phyloP scores from a whole-genome alignment of 2,797 vertebrate species.

The Rhynchonycteris naso region DNA sequence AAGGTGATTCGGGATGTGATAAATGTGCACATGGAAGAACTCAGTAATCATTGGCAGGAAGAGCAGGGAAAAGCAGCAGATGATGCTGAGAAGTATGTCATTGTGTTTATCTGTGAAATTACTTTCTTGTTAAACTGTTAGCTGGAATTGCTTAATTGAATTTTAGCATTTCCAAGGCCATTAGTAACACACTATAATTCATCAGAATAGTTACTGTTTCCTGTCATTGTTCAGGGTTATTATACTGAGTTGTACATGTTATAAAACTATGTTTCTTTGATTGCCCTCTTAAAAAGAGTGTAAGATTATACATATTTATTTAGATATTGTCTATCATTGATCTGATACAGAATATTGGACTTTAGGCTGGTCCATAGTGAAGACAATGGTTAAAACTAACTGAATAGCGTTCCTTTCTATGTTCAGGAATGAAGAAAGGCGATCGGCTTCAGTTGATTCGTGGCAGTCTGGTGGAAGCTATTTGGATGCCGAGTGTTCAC shows the following conservation, averaged over 20 bases:
- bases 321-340: neutral
- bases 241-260: neutral
- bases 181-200: neutral
- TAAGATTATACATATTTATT: neutral
- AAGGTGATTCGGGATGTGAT: slow-evolving; percentile 98
- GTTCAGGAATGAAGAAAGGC: slow-evolving; percentile 82
- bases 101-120: neutral
- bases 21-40: slow-evolving; percentile 94
- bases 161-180: neutral
- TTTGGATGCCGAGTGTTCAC: slow-evolving; percentile 81
- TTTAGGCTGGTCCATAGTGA: neutral
- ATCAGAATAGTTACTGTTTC: neutral
- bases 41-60: slow-evolving; percentile 92
- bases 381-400: neutral
- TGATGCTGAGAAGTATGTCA: slow-evolving; percentile 73
- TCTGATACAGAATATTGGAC: neutral
- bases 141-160: neutral
- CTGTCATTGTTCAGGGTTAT: neutral
- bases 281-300: neutral
- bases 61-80: slow-evolving; percentile 83
- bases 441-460: slow-evolving; percentile 91
- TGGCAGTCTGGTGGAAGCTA: slow-evolving; percentile 86
- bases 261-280: neutral
- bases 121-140: neutral
- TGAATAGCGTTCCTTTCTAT: neutral